These are phyloP conservation scores for Stomatorhinus ivindoensis DNA, from an alignment of 2,113 vertebrate species.

Conservation along the genomic window DNA sequence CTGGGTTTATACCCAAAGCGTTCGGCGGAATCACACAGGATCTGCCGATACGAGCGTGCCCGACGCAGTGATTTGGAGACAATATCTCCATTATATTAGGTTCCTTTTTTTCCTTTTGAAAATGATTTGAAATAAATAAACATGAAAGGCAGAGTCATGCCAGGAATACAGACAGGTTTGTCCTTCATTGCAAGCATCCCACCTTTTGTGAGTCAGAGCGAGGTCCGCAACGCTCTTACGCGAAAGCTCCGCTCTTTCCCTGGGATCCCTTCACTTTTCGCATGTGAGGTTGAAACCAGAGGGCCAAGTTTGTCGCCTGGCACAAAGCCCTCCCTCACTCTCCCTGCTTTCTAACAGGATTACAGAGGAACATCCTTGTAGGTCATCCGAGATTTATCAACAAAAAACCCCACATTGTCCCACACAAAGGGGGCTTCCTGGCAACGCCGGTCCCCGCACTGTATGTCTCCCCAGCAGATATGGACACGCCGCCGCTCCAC, in stretches of 20 bases:
- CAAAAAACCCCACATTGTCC: background rate
- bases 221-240: background rate
- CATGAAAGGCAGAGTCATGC: background rate
- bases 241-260: background rate
- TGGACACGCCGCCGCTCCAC: background rate
- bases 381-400: background rate
- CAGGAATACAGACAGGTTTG: background rate
- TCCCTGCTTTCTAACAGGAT: background rate
- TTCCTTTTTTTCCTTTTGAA: background rate
- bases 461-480: background rate
- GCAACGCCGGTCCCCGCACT: background rate
- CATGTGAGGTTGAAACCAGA: background rate
- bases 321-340: background rate
- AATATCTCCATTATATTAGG: background rate
- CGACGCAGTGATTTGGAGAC: background rate
- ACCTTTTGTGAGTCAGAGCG: background rate
- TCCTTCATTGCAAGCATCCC: background rate
- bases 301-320: background rate
- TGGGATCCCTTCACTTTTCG: background rate
- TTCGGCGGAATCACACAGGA: background rate
- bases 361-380: slow-evolving; percentile 10
- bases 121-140: background rate
- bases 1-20: background rate
- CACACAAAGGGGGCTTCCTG: background rate
- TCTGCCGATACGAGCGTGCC: no score